A percentile compares a stretch with the other conserved stretches of the same genome.
phyloP scores from a whole-genome alignment of 2,888 invertebrate genomes.

The Margaritifera margaritifera region DNA sequence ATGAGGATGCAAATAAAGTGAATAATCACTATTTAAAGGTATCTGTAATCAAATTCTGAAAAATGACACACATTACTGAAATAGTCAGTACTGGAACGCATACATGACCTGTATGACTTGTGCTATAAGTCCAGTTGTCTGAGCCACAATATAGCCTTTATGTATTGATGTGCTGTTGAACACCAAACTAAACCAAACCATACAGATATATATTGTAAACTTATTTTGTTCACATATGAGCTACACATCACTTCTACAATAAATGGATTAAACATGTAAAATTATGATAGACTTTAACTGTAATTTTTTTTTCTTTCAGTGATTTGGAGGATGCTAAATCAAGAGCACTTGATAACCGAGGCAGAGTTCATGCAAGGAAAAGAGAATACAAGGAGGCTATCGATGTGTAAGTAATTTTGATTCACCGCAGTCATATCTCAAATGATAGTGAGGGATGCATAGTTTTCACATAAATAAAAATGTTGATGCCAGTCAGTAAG shows the following conservation, averaged over 20 bases:
- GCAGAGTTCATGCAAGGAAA: conserved; percentile 70
- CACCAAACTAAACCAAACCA: neutral
- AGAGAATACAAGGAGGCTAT: conserved; percentile 71
- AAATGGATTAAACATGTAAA: neutral
- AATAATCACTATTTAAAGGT: too few relatives aligned
- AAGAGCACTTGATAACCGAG: conserved; percentile 71
- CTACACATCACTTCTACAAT: neutral
- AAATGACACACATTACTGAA: too few relatives aligned
- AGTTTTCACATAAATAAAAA: too few relatives aligned
- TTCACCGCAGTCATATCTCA: too few relatives aligned
- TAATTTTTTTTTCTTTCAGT: conserved; percentile 40
- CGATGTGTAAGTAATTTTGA: conserved; percentile 67
- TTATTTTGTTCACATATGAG: neutral
- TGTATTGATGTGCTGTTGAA: neutral
- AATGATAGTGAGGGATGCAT: too few relatives aligned
- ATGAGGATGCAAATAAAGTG: too few relatives aligned
- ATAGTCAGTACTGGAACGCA: too few relatives aligned
- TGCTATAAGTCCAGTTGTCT: too few relatives aligned
- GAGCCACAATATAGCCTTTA: neutral
- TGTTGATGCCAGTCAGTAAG: too few relatives aligned
- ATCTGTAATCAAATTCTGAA: too few relatives aligned
- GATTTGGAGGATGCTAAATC: conserved; percentile 67
- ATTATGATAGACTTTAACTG: too few relatives aligned
- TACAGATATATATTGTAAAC: neutral
- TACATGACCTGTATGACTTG: too few relatives aligned